These are phyloP conservation scores for Chaetorhynchus papuensis DNA, from an alignment of 2,113 vertebrate species.

Conservation along the genomic window DNA sequence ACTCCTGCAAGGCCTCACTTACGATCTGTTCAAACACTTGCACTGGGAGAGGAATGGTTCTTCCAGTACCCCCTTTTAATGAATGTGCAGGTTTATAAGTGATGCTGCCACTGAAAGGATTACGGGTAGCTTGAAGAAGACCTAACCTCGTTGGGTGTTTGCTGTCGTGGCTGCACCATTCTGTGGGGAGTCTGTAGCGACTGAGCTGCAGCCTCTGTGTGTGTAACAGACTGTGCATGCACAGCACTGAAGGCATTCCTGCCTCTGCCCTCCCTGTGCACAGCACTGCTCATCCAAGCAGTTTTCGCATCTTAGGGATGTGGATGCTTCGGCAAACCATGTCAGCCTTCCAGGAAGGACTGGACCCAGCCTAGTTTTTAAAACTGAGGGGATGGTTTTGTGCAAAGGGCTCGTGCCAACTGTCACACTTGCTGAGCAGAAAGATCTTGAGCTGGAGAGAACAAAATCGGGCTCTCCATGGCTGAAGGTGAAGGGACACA, in stretches of 20 bases:
- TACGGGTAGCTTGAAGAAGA: not conserved
- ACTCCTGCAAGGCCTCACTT: conserved; percentile 11
- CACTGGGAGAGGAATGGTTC: not conserved
- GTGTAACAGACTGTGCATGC: not conserved
- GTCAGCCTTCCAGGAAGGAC: not conserved
- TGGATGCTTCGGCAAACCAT: not conserved
- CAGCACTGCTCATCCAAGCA: not conserved
- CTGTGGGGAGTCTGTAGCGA: not conserved
- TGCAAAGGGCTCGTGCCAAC: not conserved
- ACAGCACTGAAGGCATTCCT: not conserved
- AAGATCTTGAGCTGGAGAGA: not conserved
- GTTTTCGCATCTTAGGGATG: not conserved
- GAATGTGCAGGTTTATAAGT: not conserved
- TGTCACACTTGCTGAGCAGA: not conserved
- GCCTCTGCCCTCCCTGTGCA: not conserved
- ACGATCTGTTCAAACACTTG: not conserved
- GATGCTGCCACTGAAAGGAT: not conserved
- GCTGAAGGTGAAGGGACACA: not conserved
- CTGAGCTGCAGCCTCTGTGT: not conserved
- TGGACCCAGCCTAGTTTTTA: not conserved
- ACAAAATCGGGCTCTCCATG: not conserved
- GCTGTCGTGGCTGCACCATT: not conserved
- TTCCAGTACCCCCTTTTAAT: not conserved
- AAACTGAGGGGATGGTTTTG: not conserved
- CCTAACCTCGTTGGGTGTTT: not conserved